Base-by-base conservation (phyloP, 2,797 vertebrate genomes). In the Miichthys miiuy region DNA sequence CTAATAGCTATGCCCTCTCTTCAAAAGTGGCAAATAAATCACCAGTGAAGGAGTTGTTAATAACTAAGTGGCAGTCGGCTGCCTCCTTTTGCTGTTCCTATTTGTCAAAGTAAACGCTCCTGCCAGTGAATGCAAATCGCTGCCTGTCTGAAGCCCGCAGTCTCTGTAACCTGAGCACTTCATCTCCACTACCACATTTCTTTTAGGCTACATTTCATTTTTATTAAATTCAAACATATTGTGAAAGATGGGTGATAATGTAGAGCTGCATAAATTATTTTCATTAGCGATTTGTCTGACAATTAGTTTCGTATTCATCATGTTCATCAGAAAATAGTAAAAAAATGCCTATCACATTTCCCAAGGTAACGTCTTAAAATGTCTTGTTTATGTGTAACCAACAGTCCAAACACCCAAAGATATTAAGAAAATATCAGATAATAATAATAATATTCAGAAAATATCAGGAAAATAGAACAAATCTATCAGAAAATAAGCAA, bases 51-150 rank as follows among this genome's bases (percentile, higher is more conserved):
- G 96, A 97, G 95, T 98, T 97, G 97, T 97, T 99, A 97, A 98
- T 98, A 98, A 97, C 96, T 95, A 97, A 97, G 96, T 97, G 96
- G 97, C 97, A 97, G 96, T 95, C 94, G 95, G 96, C 96, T 96
- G 96, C 96, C 96, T 95, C 92, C 92, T 91, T 96, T 95, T 92
- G 96, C 96, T 93, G 90, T 96, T 96, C 96, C 96, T 97, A 98
- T 98, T 97, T 97, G 96, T 99, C 97, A 99, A 97, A 94, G 95
- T 96, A 97, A 98, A 97, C 91, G 96, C 96, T 97, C 93, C 96
- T 96, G 96, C 96, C 96, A 95, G 88, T 84, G 92, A 94, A 97
- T 96, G 95, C 95, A 97, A 96, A 97, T 96, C 80, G 88, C 87
- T 81, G 88, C 85, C 83, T 82, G 89, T 91, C 90, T 89, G 85